Evolutionary conservation across 2,888 invertebrate genomes (phyloP).

Genomic region (Epirrhoe alternata): DNA sequence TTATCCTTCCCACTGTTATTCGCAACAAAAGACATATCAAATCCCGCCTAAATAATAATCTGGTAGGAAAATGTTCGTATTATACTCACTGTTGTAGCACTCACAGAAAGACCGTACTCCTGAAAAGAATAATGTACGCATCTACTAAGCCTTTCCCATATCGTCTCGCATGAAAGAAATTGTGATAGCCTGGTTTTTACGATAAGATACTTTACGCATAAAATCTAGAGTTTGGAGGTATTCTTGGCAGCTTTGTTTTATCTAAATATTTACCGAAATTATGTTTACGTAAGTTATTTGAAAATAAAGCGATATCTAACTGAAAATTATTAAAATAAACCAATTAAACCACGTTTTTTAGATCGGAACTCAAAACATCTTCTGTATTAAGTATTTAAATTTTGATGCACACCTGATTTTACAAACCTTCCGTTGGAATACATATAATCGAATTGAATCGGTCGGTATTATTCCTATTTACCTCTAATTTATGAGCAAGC

Average conservation of each 20-base stretch:
- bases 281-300: no score
- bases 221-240: slow-evolving; percentile 14
- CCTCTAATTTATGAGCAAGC: not conserved
- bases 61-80: slow-evolving; percentile 13
- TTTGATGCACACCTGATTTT: no score
- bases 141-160: slow-evolving; percentile 23
- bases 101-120: slow-evolving; percentile 21
- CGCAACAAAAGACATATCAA: slow-evolving; percentile 9
- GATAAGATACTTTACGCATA: slow-evolving; percentile 17
- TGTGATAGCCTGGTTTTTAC: slow-evolving; percentile 26
- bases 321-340: no score
- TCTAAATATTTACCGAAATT: not conserved
- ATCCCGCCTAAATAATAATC: slow-evolving; percentile 10
- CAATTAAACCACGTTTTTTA: no score
- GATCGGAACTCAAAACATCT: no score
- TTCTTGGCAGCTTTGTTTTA: not conserved
- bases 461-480: not conserved
- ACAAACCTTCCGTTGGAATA: no score
- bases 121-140: slow-evolving; percentile 28
- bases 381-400: no score
- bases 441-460: no score
- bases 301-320: no score
- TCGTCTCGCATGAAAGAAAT: slow-evolving; percentile 29
- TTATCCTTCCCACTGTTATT: not conserved
- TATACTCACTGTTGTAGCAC: slow-evolving; percentile 15